Percentiles rank a stretch among this genome's conserved stretches.
Evolutionary conservation across 2,797 vertebrate genomes (phyloP).

Genomic region (Poeciliopsis paucimaculata): DNA sequence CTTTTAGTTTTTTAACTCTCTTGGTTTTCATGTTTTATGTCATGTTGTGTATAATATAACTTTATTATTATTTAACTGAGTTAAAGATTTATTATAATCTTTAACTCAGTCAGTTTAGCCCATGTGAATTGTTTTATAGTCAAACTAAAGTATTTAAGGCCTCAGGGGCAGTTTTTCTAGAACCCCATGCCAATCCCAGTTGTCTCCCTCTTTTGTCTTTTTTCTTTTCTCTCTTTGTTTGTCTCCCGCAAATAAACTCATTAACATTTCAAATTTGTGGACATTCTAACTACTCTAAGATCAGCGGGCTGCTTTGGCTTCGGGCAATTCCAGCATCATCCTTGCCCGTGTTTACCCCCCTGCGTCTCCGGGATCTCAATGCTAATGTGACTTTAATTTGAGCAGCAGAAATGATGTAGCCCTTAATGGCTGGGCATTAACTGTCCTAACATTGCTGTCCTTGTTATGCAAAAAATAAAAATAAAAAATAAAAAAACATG

Average conservation of each 20-base stretch:
- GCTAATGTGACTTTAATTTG: constrained; percentile 73
- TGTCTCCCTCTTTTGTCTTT: constrained; percentile 17
- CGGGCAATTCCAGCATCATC: constrained; percentile 47
- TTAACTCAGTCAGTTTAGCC: constrained; percentile 1
- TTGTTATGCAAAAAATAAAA: constrained; percentile 53
- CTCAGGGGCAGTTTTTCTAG: constrained; percentile 6
- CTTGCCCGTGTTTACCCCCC: constrained; percentile 28
- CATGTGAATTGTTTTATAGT: not conserved
- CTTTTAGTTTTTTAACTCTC: constrained; percentile 2
- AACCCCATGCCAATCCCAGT: constrained; percentile 26
- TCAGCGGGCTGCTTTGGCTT: constrained; percentile 54
- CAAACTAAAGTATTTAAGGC: not conserved
- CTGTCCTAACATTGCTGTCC: constrained; percentile 49
- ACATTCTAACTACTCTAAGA: constrained; percentile 55
- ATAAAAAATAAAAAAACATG: constrained; percentile 49
- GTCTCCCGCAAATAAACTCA: constrained; percentile 35
- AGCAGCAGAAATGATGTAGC: constrained; percentile 66
- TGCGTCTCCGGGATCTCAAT: constrained; percentile 43
- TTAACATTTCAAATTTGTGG: constrained; percentile 62
- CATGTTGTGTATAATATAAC: no score
- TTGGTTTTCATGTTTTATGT: constrained; percentile 7
- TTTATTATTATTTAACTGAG: no score
- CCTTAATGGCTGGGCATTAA: constrained; percentile 66
- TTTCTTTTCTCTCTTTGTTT: constrained; percentile 5
- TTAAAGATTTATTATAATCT: no score